Evolutionary conservation across 1,140 invertebrate genomes (phyloP), one percentile per base, ranked within the genome.

Genomic region (Antheraea pernyi): DNA sequence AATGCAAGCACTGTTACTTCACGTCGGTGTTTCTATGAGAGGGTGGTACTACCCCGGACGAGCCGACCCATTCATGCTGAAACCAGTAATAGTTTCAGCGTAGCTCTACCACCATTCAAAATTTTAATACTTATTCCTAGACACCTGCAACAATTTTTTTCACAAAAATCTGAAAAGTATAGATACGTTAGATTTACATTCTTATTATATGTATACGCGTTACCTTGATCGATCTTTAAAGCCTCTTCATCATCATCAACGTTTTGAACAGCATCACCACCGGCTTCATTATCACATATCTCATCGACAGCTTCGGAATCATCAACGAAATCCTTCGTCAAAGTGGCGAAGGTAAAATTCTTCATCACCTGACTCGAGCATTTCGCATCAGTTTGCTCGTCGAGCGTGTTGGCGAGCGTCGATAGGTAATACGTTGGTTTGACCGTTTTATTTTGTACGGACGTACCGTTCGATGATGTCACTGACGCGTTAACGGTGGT

Each of bases 161-260:
- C 22, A 30, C n/a, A 30, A 30, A 30, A 30, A 30, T 4, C 22
- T 30, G 4, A 30, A 30, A 30, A 30, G 1, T 2, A 30, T 2
- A 30, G 4, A 30, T 2, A 30, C 22, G 22, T 30, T 30, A 30
- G 22, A 30, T 4, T n/a, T n/a, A n/a, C n/a, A n/a, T n/a, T 30
- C 22, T 30, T 30, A 30, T 30, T 30, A 30, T 30, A 4, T 30
- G 1, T 30, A 30, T 30, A 30, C 1, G 22, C 22, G 22, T 30
- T 78, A 91, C 86, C 81, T 83, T 88, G 81, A 84, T 90, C 84
- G 72, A 88, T 86, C 69, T 90, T 81, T 83, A 86, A 84, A 7
- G 76, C 59, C 36, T 85, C 76, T 37, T 85, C 83, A 70, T 89
- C 84, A 63, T 81, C 80, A 53, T 77, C 82, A 59, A 76, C 71